A percentile compares a stretch with the other conserved stretches of the same genome.
Conservation (phyloP, 1,140 invertebrate genomes). For the Phthorimaea operculella region DNA sequence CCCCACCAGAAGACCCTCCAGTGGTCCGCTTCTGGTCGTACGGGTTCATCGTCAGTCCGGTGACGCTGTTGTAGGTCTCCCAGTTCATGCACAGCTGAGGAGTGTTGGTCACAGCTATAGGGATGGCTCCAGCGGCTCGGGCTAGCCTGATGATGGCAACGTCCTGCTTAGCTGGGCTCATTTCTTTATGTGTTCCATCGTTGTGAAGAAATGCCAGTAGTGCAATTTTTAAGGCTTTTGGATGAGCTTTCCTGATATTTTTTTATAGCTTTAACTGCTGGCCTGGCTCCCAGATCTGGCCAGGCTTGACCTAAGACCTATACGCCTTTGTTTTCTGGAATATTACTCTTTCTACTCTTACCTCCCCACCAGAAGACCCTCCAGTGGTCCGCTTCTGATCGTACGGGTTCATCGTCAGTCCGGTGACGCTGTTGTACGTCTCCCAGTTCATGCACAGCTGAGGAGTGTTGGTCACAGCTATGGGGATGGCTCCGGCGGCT, state of each 20-base stretch:
- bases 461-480: slow-evolving; percentile 90
- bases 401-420: slow-evolving; percentile 90
- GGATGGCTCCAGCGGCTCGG: slow-evolving; percentile 86
- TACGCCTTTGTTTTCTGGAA: no score
- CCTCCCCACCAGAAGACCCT: slow-evolving; percentile 84
- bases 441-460: slow-evolving; percentile 94
- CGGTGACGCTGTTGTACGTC: slow-evolving; percentile 87
- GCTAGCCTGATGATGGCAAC: slow-evolving; percentile 76
- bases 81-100: slow-evolving; percentile 92
- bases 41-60: slow-evolving; percentile 89
- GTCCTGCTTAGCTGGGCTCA: slow-evolving; percentile 74
- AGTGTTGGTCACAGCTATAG: slow-evolving; percentile 87
- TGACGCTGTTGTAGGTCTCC: slow-evolving; percentile 89
- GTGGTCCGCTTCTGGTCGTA: slow-evolving; percentile 81
- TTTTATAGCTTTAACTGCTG: no score
- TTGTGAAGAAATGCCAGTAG: no score
- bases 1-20: slow-evolving; percentile 84
- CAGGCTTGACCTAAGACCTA: no score
- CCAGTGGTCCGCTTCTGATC: slow-evolving; percentile 79
- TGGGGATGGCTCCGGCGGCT: slow-evolving; percentile 85
- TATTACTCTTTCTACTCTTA: no score
- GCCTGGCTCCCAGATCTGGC: no score
- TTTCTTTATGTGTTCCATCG: no score
- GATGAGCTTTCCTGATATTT: no score
- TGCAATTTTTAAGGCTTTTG: no score